A percentile compares a stretch with the other conserved stretches of the same genome.
Conservation (phyloP, 2,888 invertebrate genomes). For the Serrognathus titanus region DNA sequence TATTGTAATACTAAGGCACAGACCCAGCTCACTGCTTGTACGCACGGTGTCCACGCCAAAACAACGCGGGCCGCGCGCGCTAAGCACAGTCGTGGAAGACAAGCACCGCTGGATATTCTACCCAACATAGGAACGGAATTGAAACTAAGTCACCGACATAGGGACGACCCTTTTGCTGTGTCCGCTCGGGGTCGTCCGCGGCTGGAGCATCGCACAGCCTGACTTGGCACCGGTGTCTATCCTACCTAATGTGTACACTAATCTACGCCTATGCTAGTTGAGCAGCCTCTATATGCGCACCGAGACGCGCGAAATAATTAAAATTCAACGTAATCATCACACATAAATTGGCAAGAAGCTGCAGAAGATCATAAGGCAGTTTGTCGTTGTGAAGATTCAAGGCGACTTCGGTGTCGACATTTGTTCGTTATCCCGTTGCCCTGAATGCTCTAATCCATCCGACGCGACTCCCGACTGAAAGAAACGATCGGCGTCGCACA, state of each 20-base stretch:
- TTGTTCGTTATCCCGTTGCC: constrained; percentile 37
- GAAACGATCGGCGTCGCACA: constrained; percentile 57
- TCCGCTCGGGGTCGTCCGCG: constrained; percentile 26
- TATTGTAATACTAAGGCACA: constrained; percentile 54
- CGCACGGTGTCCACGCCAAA: constrained; percentile 21
- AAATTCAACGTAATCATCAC: constrained; percentile 45
- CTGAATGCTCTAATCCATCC: constrained; percentile 53
- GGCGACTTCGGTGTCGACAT: constrained; percentile 43
- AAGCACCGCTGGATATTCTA: constrained; percentile 50
- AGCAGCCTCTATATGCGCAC: constrained; percentile 45
- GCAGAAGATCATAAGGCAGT: constrained; percentile 42
- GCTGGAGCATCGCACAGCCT: constrained; percentile 36
- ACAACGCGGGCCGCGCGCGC: constrained; percentile 26
- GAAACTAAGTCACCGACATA: constrained; percentile 35
- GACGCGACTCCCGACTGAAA: constrained; percentile 61
- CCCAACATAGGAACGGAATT: constrained; percentile 50
- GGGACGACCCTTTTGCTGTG: constrained; percentile 25
- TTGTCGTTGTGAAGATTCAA: constrained; percentile 27
- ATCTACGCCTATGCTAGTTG: constrained; percentile 42
- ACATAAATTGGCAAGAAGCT: constrained; percentile 47
- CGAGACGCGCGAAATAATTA: constrained; percentile 37
- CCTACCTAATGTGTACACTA: constrained; percentile 19
- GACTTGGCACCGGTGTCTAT: constrained; percentile 25
- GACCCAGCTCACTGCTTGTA: constrained; percentile 51
- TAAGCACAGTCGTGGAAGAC: constrained; percentile 49